These are phyloP conservation scores for Dysdera silvatica DNA, from an alignment of 1,140 invertebrate species.

Conservation along the genomic window DNA sequence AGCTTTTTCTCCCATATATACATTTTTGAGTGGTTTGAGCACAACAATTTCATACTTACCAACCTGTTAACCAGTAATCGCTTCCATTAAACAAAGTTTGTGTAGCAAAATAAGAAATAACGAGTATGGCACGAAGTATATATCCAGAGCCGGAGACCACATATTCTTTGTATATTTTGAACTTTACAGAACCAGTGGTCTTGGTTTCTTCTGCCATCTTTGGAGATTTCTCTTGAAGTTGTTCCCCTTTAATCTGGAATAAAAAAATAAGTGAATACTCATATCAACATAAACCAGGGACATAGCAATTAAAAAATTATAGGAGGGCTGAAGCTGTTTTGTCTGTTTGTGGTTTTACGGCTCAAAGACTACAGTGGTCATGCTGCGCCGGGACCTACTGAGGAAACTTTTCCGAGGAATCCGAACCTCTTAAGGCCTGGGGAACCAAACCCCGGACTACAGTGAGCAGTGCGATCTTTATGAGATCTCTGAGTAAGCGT, in stretches of 20 bases:
- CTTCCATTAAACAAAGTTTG: conserved; percentile 36
- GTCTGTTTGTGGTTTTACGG: too few species aligned
- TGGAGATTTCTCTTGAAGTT: conserved; percentile 9
- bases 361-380: too few species aligned
- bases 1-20: background rate
- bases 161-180: conserved; percentile 30
- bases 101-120: conserved; percentile 28
- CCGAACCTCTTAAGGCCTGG: too few species aligned
- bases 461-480: too few species aligned
- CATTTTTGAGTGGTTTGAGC: background rate
- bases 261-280: too few species aligned
- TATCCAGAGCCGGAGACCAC: conserved; percentile 29
- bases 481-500: too few species aligned
- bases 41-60: conserved; percentile 20
- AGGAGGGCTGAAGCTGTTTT: too few species aligned
- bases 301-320: too few species aligned
- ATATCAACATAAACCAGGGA: too few species aligned
- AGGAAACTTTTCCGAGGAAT: too few species aligned
- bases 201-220: conserved; percentile 28
- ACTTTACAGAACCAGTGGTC: conserved; percentile 23
- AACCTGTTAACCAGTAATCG: conserved; percentile 35
- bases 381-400: too few species aligned
- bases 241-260: conserved; percentile 4
- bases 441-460: too few species aligned
- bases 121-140: conserved; percentile 17